A percentile compares a stretch with the other conserved stretches of the same genome.
Evolutionary conservation across 2,888 invertebrate species (phyloP).

Genomic region (Lithophane socia): DNA sequence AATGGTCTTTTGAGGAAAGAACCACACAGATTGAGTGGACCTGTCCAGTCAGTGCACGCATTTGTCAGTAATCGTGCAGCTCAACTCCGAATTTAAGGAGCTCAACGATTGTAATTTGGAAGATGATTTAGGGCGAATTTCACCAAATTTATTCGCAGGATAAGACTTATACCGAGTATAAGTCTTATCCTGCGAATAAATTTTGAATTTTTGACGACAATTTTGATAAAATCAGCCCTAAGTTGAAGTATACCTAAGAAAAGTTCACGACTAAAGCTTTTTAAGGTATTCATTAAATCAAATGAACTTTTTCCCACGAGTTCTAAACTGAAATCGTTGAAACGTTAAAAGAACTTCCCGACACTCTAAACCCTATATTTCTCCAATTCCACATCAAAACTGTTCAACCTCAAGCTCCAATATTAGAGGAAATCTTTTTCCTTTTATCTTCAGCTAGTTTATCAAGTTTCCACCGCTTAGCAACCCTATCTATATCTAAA

Average conservation of each 20-base stretch:
- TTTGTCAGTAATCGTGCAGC: too few species aligned
- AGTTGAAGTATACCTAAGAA: neutral
- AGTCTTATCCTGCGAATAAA: too few species aligned
- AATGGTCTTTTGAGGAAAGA: too few species aligned
- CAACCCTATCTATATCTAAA: constrained; percentile 81
- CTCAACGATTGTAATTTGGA: neutral
- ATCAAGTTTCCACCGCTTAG: constrained; percentile 53
- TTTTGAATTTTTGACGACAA: too few species aligned
- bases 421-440: constrained; percentile 54
- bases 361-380: constrained; percentile 45
- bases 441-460: constrained; percentile 57
- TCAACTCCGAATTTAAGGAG: too few species aligned
- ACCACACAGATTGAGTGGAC: too few species aligned
- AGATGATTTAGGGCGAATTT: too few species aligned
- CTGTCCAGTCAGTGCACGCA: too few species aligned
- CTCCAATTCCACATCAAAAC: constrained; percentile 38
- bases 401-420: constrained; percentile 48
- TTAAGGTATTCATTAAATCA: neutral
- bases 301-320: constrained; percentile 1
- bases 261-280: neutral
- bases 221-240: too few species aligned
- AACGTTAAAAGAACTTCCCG: constrained; percentile 35
- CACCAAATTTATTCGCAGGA: too few species aligned
- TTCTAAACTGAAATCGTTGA: constrained; percentile 26
- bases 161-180: too few species aligned